Conservation (phyloP, 2,797 vertebrate genomes). For the Micropoecilia bifurca region DNA sequence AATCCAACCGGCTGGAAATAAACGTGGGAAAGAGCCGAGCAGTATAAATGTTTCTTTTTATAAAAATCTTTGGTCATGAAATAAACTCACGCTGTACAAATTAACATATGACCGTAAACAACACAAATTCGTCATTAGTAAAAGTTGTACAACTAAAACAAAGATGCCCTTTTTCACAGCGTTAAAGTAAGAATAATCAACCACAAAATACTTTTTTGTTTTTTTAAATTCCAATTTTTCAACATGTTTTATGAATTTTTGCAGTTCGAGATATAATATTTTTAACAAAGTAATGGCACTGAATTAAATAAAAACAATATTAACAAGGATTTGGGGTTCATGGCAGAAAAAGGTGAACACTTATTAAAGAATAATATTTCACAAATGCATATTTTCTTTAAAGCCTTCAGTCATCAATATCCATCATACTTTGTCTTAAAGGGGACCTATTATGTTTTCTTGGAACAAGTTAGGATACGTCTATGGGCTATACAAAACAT, state of each 20-base stretch:
- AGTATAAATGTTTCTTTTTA: not conserved
- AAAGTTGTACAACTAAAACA: not conserved
- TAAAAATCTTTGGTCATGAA: slow-evolving; percentile 2
- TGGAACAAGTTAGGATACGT: too few relatives aligned
- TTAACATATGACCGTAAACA: not conserved
- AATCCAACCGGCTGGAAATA: slow-evolving; percentile 3
- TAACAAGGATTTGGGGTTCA: not conserved
- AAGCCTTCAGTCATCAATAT: not conserved
- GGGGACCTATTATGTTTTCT: too few relatives aligned
- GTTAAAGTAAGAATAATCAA: not conserved
- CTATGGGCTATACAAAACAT: too few relatives aligned
- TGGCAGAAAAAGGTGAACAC: not conserved
- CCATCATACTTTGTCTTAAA: not conserved
- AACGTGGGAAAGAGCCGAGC: not conserved
- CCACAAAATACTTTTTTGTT: too few relatives aligned
- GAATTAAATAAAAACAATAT: not conserved
- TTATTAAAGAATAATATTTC: not conserved
- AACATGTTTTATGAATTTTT: not conserved
- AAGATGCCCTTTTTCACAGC: not conserved
- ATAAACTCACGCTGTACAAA: slow-evolving; percentile 14
- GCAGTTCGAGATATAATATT: too few relatives aligned
- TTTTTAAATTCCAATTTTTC: not conserved
- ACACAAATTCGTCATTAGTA: slow-evolving; percentile 4
- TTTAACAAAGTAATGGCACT: not conserved
- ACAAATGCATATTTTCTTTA: not conserved